These are phyloP conservation scores for Macrotis lagotis DNA, from an alignment of 2,113 vertebrate species.

Conservation along the genomic window DNA sequence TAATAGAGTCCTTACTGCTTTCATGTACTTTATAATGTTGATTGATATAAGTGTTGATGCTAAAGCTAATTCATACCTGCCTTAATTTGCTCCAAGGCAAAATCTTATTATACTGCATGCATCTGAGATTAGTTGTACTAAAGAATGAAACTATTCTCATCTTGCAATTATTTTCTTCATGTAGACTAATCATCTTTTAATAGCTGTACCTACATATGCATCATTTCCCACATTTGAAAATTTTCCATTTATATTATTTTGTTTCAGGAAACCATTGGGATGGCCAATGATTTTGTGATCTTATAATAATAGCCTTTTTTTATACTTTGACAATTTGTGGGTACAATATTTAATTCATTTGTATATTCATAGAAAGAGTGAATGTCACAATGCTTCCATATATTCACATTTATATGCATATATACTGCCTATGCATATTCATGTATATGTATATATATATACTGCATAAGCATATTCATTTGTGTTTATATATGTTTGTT, in stretches of 20 bases:
- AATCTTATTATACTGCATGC: neutral
- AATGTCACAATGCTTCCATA: neutral
- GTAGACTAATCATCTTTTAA: neutral
- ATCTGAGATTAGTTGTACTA: neutral
- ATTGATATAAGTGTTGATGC: neutral
- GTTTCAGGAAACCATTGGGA: neutral
- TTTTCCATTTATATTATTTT: neutral
- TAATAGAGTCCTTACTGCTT: neutral
- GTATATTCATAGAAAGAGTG: neutral
- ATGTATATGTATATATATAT: too few species aligned
- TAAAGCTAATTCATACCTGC: neutral
- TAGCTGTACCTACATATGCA: neutral
- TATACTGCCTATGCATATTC: too few species aligned
- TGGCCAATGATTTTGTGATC: neutral
- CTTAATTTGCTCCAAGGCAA: neutral
- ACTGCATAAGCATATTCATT: neutral
- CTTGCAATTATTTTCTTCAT: neutral
- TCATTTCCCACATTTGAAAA: neutral
- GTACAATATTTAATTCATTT: neutral
- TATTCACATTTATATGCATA: too few species aligned
- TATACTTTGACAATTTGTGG: neutral
- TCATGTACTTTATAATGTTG: neutral
- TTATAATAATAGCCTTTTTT: neutral
- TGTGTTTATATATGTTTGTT: neutral
- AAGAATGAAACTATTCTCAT: neutral